These are phyloP conservation scores for Aphodius sticticus DNA, from an alignment of 2,888 invertebrate genomes.

Conservation along the genomic window DNA sequence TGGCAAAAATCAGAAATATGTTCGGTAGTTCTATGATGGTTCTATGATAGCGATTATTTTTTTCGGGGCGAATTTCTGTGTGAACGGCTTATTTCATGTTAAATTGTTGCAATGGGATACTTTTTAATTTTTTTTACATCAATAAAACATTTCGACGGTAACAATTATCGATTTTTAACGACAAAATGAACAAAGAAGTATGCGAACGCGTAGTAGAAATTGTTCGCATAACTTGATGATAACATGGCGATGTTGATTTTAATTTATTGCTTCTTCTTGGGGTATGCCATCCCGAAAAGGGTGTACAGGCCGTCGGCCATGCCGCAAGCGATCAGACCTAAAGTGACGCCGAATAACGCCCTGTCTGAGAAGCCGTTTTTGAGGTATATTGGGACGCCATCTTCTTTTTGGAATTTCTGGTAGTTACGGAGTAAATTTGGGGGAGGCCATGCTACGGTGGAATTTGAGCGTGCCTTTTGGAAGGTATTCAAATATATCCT, in stretches of 20 bases:
- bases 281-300: slow-evolving; percentile 40
- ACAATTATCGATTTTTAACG: background rate
- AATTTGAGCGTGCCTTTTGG: slow-evolving; percentile 37
- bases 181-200: background rate
- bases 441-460: slow-evolving; percentile 38
- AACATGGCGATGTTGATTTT: background rate
- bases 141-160: background rate
- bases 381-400: slow-evolving; percentile 41
- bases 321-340: slow-evolving; percentile 38
- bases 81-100: background rate
- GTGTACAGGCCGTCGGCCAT: slow-evolving; percentile 39
- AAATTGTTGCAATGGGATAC: background rate
- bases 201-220: background rate
- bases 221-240: background rate
- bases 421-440: slow-evolving; percentile 39
- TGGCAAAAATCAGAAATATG: background rate
- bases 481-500: slow-evolving; percentile 33
- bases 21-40: background rate
- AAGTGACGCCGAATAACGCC: slow-evolving; percentile 36
- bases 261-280: slow-evolving; percentile 40
- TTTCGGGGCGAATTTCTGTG: background rate
- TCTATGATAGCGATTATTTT: background rate
- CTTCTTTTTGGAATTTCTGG: slow-evolving; percentile 40
- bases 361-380: slow-evolving; percentile 40
- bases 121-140: too few relatives aligned